Percentiles rank a stretch among this genome's conserved stretches.
Evolutionary conservation across 1,140 invertebrate species (phyloP).

Genomic region (Lamellibrachia luymesi): DNA sequence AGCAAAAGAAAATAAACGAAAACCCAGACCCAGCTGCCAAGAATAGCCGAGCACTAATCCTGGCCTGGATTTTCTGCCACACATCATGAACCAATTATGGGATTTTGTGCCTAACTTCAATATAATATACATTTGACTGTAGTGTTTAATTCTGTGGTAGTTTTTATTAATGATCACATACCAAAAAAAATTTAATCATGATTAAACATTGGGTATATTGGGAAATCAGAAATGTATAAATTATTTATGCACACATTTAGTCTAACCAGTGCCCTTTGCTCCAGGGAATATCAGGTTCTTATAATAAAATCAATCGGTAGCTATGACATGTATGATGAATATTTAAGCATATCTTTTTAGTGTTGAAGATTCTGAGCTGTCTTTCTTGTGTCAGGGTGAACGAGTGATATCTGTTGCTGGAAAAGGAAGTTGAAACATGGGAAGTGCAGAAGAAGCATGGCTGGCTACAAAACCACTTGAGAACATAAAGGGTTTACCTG

Average conservation of each 20-base stretch:
- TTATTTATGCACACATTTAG: not conserved
- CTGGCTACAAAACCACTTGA: constrained; percentile 5
- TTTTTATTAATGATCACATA: too few relatives aligned
- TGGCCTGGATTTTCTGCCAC: too few relatives aligned
- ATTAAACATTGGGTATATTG: too few relatives aligned
- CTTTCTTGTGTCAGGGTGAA: not conserved
- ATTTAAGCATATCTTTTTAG: not conserved
- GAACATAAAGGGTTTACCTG: constrained; percentile 38
- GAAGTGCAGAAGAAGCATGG: constrained; percentile 17
- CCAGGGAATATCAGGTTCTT: not conserved
- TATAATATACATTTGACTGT: too few relatives aligned
- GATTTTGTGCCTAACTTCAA: too few relatives aligned
- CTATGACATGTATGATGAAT: not conserved
- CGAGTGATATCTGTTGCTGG: not conserved
- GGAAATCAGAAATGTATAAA: not conserved
- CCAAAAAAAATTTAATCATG: too few relatives aligned
- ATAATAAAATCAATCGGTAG: not conserved
- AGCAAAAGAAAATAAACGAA: too few relatives aligned
- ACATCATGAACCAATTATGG: too few relatives aligned
- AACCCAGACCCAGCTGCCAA: too few relatives aligned
- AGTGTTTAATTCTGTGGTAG: too few relatives aligned
- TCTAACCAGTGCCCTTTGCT: not conserved
- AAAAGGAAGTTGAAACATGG: not conserved
- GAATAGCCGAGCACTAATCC: too few relatives aligned
- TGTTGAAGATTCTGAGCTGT: not conserved